Percentiles rank a stretch among this genome's conserved stretches.
Conservation (phyloP, 2,797 vertebrate species). For the Tachyglossus aculeatus region DNA sequence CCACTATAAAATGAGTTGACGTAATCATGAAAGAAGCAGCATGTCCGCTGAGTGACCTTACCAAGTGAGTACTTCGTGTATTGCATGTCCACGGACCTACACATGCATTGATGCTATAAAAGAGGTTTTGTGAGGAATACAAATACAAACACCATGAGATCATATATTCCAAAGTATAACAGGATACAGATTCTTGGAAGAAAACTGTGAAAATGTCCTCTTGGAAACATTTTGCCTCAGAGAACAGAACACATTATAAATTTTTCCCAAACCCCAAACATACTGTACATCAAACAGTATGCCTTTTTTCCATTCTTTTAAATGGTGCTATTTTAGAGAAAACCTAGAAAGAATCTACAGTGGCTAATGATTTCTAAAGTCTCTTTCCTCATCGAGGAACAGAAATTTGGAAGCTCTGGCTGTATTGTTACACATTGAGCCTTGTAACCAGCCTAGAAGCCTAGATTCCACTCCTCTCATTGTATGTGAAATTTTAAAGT, state of each 20-base stretch:
- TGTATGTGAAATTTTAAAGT: too few relatives aligned
- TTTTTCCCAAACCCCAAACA: constrained; percentile 66
- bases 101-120: constrained; percentile 57
- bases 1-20: constrained; percentile 46
- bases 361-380: neutral
- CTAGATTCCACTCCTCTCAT: neutral
- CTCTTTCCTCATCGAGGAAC: neutral
- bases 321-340: constrained; percentile 9
- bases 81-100: constrained; percentile 50
- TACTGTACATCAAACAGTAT: constrained; percentile 35
- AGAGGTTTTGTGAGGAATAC: constrained; percentile 59
- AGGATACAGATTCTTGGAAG: constrained; percentile 73
- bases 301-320: constrained; percentile 20
- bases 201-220: constrained; percentile 61
- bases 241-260: constrained; percentile 58
- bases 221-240: constrained; percentile 70
- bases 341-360: neutral
- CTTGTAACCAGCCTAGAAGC: neutral
- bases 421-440: neutral
- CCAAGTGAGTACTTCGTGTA: constrained; percentile 1
- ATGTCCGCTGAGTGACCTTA: constrained; percentile 46
- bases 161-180: constrained; percentile 70
- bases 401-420: too few relatives aligned
- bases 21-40: constrained; percentile 25
- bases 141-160: constrained; percentile 77